Conservation (phyloP, 1,140 invertebrate genomes). For the Brachionus calyciflorus region DNA sequence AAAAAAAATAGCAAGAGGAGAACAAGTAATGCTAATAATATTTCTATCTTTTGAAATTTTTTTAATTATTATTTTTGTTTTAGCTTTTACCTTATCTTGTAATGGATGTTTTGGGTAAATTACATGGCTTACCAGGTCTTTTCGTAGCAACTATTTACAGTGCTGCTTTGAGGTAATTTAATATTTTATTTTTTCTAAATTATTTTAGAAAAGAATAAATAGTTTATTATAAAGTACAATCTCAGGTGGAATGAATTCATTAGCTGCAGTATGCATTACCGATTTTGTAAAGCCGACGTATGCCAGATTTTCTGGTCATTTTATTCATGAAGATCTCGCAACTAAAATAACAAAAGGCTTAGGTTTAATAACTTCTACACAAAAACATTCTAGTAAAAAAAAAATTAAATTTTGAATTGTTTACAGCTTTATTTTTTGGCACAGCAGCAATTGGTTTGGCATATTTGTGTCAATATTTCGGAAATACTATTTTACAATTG, state of each 20-base stretch:
- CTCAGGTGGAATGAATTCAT: slow-evolving; percentile 82
- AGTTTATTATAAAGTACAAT: slow-evolving; percentile 70
- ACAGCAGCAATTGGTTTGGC: slow-evolving; percentile 52
- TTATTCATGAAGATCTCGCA: slow-evolving; percentile 2
- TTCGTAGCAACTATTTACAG: slow-evolving; percentile 84
- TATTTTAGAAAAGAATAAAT: too few species aligned
- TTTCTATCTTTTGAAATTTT: too few species aligned
- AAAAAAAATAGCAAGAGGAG: slow-evolving; percentile 28
- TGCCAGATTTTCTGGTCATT: background rate
- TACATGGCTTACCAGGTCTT: slow-evolving; percentile 75
- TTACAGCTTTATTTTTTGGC: slow-evolving; percentile 59
- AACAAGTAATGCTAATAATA: slow-evolving; percentile 58
- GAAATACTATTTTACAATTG: slow-evolving; percentile 53
- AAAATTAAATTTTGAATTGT: slow-evolving; percentile 66
- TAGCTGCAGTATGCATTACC: slow-evolving; percentile 83
- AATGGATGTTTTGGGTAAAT: slow-evolving; percentile 72
- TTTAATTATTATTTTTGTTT: background rate
- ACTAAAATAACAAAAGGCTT: slow-evolving; percentile 16
- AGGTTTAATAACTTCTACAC: background rate
- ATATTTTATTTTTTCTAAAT: too few species aligned
- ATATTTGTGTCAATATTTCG: slow-evolving; percentile 51
- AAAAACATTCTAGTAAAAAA: background rate
- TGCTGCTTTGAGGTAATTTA: slow-evolving; percentile 72
- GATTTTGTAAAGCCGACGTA: slow-evolving; percentile 63
- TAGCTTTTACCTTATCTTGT: slow-evolving; percentile 75